A percentile compares a stretch with the other conserved stretches of the same genome.
These are phyloP conservation scores for Actenoides hombroni DNA, from an alignment of 2,113 vertebrate genomes.

Conservation along the genomic window DNA sequence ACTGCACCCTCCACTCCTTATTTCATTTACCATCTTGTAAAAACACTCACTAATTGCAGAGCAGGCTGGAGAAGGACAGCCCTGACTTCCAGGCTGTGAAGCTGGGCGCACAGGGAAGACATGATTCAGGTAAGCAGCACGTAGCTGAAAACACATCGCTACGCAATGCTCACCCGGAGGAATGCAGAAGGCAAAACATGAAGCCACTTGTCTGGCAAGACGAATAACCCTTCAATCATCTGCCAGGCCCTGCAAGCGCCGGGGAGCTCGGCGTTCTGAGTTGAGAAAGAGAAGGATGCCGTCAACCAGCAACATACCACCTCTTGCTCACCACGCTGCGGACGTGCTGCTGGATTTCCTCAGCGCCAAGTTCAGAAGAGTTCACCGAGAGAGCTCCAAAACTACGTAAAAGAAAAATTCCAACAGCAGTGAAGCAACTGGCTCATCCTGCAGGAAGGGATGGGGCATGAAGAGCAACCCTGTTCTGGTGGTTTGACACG, in stretches of 20 bases:
- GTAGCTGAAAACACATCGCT: not conserved
- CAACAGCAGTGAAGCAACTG: not conserved
- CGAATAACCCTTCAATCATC: slow-evolving; percentile 40
- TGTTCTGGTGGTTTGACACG: not conserved
- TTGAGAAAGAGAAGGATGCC: not conserved
- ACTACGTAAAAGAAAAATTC: accelerated
- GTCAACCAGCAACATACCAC: not conserved
- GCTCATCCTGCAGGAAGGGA: accelerated
- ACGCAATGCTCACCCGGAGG: not conserved
- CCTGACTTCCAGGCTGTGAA: not conserved
- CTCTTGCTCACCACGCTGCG: accelerated
- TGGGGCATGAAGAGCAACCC: not conserved
- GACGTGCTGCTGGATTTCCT: accelerated
- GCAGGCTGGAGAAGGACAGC: not conserved
- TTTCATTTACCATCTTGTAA: not conserved
- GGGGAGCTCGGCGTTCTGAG: not conserved
- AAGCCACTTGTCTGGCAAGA: slow-evolving; percentile 57
- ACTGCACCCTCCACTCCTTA: not conserved
- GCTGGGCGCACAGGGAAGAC: not conserved
- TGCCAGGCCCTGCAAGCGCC: not conserved
- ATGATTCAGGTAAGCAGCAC: slow-evolving; percentile 20
- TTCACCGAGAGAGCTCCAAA: not conserved
- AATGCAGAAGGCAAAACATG: slow-evolving; percentile 53
- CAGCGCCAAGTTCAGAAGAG: accelerated
- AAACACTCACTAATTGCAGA: not conserved